Conservation (phyloP, 2,797 vertebrate species). For the Gephyroberyx darwinii region DNA sequence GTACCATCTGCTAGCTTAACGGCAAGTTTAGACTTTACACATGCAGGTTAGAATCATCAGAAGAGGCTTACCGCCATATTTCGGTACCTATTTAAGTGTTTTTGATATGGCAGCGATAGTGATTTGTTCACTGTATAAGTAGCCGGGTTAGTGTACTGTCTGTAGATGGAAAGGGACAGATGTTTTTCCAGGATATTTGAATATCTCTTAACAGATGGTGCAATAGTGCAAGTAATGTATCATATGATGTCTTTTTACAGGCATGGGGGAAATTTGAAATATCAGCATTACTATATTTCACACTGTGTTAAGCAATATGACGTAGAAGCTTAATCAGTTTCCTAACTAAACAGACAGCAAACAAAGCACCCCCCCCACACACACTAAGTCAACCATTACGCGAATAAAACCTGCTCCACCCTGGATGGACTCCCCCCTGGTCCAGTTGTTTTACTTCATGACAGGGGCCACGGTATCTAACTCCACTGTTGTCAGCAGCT, state of each 20-base stretch:
- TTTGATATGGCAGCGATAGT: conserved; percentile 22
- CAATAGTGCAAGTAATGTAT: conserved; percentile 23
- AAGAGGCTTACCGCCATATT: conserved; percentile 53
- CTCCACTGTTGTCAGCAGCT: conserved; percentile 62
- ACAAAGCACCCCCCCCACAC: conserved; percentile 32
- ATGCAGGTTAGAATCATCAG: conserved; percentile 58
- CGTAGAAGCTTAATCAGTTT: background rate
- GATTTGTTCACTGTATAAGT: conserved; percentile 46
- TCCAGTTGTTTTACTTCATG: conserved; percentile 57
- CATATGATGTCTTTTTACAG: conserved; percentile 37
- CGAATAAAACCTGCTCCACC: conserved; percentile 45
- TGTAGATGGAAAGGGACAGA: conserved; percentile 31
- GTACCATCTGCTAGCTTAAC: conserved; percentile 6
- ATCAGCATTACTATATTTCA: conserved; percentile 23
- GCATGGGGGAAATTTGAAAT: conserved; percentile 40
- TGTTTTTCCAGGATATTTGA: conserved; percentile 48
- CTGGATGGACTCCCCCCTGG: conserved; percentile 34
- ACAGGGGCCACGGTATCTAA: conserved; percentile 58
- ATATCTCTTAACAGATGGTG: conserved; percentile 48
- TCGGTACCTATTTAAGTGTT: conserved; percentile 66
- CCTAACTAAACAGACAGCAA: conserved; percentile 7
- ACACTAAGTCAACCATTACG: conserved; percentile 48
- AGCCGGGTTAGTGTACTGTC: conserved; percentile 1
- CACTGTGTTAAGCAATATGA: conserved; percentile 30
- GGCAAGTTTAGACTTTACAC: conserved; percentile 51